These are phyloP conservation scores for Orthosia gothica DNA, from an alignment of 2,888 invertebrate species.

Conservation along the genomic window DNA sequence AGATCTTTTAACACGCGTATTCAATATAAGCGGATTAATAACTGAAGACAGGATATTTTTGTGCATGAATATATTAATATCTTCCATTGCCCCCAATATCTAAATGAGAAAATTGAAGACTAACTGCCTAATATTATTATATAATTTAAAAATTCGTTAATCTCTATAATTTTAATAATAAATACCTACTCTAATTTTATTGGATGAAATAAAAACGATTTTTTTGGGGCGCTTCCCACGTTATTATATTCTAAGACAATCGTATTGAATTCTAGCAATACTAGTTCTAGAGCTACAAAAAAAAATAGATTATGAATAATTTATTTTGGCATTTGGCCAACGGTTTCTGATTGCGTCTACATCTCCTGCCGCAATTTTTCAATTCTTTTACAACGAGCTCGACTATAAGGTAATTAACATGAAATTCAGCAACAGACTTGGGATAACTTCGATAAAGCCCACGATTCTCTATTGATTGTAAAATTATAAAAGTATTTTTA, in stretches of 20 bases:
- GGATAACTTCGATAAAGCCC: too few species aligned
- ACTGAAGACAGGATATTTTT: background rate
- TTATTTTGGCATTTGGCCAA: background rate
- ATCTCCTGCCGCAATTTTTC: background rate
- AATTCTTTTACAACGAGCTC: too few species aligned
- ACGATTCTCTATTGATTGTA: too few species aligned
- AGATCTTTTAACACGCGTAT: background rate
- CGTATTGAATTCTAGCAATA: constrained; percentile 7
- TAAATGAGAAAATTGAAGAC: background rate
- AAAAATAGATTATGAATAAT: background rate
- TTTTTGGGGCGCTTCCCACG: constrained; percentile 5
- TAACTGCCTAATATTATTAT: background rate
- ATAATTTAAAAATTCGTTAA: background rate
- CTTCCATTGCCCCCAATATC: background rate
- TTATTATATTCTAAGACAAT: constrained; percentile 8
- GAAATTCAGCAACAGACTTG: too few species aligned
- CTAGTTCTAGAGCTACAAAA: background rate
- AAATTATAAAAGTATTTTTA: too few species aligned
- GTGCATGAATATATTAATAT: background rate
- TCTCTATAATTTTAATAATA: constrained; percentile 16
- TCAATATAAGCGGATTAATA: background rate
- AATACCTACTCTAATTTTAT: constrained; percentile 20
- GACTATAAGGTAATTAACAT: too few species aligned
- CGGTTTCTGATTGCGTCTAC: background rate
- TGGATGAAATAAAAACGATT: constrained; percentile 8